These are phyloP conservation scores for Progne subis DNA, from an alignment of 2,113 vertebrate species.

Conservation along the genomic window DNA sequence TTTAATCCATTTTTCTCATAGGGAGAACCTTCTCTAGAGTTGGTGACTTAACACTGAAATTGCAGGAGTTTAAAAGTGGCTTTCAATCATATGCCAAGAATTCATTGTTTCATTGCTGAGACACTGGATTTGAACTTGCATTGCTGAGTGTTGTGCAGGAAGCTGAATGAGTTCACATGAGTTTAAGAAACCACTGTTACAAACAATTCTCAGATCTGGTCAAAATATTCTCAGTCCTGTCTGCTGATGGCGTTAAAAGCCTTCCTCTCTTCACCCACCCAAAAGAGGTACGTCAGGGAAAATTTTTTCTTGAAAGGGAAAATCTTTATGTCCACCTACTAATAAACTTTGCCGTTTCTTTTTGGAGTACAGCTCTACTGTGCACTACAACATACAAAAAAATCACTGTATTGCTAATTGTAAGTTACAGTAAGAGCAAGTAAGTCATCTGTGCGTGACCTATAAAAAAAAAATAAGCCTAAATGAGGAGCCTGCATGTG, in stretches of 20 bases:
- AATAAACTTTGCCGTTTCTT: neutral
- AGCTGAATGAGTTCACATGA: neutral
- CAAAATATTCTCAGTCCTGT: neutral
- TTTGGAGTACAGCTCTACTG: neutral
- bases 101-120: neutral
- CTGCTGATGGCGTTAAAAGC: neutral
- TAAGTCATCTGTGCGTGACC: neutral
- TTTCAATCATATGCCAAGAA: neutral
- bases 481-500: slow-evolving; percentile 14
- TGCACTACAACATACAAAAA: neutral
- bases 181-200: neutral
- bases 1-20: neutral
- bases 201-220: neutral
- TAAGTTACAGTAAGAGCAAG: slow-evolving; percentile 15
- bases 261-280: neutral
- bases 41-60: neutral
- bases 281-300: neutral
- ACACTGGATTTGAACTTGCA: neutral
- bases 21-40: neutral
- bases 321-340: neutral
- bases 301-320: neutral
- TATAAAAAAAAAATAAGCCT: neutral
- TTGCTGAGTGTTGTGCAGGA: neutral
- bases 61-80: neutral
- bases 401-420: neutral